Evolutionary conservation across 1,140 invertebrate genomes (phyloP), one percentile per base, ranked within the genome.

Genomic region (Drosophila auraria): DNA sequence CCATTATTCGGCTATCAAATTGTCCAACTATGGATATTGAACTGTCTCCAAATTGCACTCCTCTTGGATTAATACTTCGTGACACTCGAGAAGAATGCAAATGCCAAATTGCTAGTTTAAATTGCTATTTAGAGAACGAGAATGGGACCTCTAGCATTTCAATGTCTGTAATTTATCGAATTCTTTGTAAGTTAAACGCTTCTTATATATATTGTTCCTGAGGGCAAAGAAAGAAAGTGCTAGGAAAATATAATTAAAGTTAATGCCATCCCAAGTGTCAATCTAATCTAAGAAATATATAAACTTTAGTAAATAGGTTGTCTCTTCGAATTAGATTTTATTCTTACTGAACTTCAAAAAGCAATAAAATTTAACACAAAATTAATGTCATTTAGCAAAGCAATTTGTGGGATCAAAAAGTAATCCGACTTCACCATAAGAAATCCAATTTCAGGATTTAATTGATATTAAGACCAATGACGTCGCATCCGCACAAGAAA

Each of bases 1-100:
- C 68, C 44, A 40, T 61, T 38, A 63, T 61, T 63, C 40, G 42
- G 44, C 63, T 17, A 25, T 66, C 20, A 66, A 54, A 70, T 54
- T 44, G 63, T 54, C 15, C 9, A 53, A 42, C 49, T 40, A 38
- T 70, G 64, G 62, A 66, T 68, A 68, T 44, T 62, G 62, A 64
- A 63, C 58, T 27, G 60, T 47, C 27, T 33, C 8, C 42, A 25
- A 45, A 33, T 36, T 60, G 59, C 40, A 63, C 20, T 66, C n/a
- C 20, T 15, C 44, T 36, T 25, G n/a, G 12, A 66, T 66, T 25
- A 62, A 25, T 61, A 44, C 36, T 25, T 58, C 11, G 36, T 42
- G 56, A 58, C 56, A 58, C 56, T 58, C 12, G 33, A 38, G 20
- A 58, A 44, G 33, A 58, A 25, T 25, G 56, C 33, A 56, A 56